Conservation (phyloP, 2,888 invertebrate species). For the Apamea epomidion region DNA sequence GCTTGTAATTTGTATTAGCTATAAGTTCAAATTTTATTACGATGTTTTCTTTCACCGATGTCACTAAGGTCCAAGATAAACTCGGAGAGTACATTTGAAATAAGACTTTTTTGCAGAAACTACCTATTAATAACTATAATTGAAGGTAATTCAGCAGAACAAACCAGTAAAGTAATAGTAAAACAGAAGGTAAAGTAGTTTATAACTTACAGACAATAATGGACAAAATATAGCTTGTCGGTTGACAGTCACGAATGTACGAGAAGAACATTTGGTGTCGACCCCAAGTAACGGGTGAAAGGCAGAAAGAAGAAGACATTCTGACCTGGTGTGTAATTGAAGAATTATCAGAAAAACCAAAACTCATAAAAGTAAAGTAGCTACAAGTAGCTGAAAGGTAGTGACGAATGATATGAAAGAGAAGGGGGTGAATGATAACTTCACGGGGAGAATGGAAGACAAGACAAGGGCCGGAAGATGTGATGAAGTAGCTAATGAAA, state of each 20-base stretch:
- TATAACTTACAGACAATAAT: too few relatives aligned
- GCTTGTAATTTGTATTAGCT: too few relatives aligned
- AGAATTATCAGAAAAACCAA: not conserved
- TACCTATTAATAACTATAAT: not conserved
- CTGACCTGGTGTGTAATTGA: not conserved
- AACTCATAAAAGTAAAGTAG: not conserved
- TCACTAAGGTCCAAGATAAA: too few relatives aligned
- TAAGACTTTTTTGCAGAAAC: not conserved
- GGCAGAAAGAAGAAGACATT: not conserved
- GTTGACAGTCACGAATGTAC: not conserved
- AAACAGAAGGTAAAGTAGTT: too few relatives aligned
- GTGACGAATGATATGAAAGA: not conserved
- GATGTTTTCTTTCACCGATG: too few relatives aligned
- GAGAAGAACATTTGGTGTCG: not conserved
- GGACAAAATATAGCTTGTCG: not conserved
- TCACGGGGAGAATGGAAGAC: not conserved
- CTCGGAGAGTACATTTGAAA: not conserved
- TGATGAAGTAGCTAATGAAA: slow-evolving; percentile 5
- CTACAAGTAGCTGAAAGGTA: not conserved
- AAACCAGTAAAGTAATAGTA: too few relatives aligned
- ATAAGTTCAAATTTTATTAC: too few relatives aligned
- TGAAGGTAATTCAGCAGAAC: not conserved
- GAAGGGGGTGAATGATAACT: not conserved
- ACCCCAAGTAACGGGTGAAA: not conserved
- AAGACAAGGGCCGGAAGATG: not conserved